phyloP scores from a whole-genome alignment of 2,797 vertebrate genomes.

The Carapus acus region DNA sequence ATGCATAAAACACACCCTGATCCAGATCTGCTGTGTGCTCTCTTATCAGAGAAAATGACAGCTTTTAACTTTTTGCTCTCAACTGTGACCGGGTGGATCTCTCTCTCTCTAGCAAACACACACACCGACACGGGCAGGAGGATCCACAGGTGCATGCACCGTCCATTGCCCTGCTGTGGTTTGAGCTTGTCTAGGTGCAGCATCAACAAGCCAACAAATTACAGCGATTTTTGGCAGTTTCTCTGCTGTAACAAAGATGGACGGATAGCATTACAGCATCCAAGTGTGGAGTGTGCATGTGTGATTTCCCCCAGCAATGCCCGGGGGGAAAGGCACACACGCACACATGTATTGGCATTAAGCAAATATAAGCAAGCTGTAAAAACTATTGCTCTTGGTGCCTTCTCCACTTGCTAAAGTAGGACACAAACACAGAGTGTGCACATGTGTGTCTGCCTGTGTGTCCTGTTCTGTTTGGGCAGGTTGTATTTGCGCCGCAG shows the following conservation, averaged over 20 bases:
- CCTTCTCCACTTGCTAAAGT: constrained; percentile 2
- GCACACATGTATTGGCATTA: too few relatives aligned
- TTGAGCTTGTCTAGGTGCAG: too few relatives aligned
- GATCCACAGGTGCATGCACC: too few relatives aligned
- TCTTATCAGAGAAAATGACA: constrained; percentile 13
- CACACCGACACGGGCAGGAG: background rate
- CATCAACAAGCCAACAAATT: too few relatives aligned
- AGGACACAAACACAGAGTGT: background rate
- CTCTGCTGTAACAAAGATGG: constrained; percentile 19
- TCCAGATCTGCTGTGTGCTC: constrained; percentile 12
- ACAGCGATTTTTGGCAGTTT: background rate
- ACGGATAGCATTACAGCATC: constrained; percentile 2
- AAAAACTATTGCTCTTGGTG: background rate
- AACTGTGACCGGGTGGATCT: too few relatives aligned
- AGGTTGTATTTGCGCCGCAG: constrained; percentile 3
- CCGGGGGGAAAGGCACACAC: constrained; percentile 6
- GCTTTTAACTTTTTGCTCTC: background rate
- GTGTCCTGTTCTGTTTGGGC: constrained; percentile 4
- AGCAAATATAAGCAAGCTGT: too few relatives aligned
- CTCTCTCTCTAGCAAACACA: background rate
- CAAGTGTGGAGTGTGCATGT: background rate
- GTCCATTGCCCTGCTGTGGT: too few relatives aligned
- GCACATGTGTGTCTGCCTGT: background rate
- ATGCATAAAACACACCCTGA: constrained; percentile 31
- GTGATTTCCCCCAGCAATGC: constrained; percentile 11